These are phyloP conservation scores for Eupithecia subumbrata DNA, from an alignment of 2,888 invertebrate genomes.

Conservation along the genomic window DNA sequence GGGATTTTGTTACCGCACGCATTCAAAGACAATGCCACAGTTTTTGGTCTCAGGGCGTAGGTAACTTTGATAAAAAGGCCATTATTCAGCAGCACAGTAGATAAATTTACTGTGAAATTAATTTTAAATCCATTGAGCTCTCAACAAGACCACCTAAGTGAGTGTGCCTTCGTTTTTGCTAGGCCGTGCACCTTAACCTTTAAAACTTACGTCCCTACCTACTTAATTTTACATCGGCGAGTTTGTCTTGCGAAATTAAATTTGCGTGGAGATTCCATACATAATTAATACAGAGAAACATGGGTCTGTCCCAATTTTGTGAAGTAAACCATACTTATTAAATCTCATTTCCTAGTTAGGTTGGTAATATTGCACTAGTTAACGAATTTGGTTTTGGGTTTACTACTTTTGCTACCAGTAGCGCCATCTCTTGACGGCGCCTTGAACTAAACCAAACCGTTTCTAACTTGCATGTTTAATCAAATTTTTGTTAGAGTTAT, in stretches of 20 bases:
- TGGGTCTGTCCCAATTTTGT: neutral
- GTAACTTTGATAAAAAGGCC: neutral
- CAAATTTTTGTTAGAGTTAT: neutral
- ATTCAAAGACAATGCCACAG: too few relatives aligned
- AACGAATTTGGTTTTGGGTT: neutral
- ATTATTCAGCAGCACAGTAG: neutral
- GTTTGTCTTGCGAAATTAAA: slow-evolving; percentile 33
- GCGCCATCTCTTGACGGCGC: slow-evolving; percentile 37
- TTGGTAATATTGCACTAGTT: neutral
- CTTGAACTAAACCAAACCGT: slow-evolving; percentile 11
- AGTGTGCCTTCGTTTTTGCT: neutral
- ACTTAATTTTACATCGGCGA: slow-evolving; percentile 37
- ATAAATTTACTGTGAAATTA: neutral
- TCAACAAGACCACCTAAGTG: neutral
- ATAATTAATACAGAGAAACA: neutral
- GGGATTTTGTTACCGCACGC: too few relatives aligned
- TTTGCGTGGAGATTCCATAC: neutral
- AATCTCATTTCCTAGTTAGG: neutral
- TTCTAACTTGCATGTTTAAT: neutral
- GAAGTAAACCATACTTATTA: neutral
- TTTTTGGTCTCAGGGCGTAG: too few relatives aligned
- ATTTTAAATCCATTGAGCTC: neutral
- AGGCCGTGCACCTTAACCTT: slow-evolving; percentile 33
- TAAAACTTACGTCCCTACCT: slow-evolving; percentile 31
- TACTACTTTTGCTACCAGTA: slow-evolving; percentile 8